A percentile compares a stretch with the other conserved stretches of the same genome.
phyloP scores from a whole-genome alignment of 1,140 invertebrate species.

The Drosophila gunungcola region DNA sequence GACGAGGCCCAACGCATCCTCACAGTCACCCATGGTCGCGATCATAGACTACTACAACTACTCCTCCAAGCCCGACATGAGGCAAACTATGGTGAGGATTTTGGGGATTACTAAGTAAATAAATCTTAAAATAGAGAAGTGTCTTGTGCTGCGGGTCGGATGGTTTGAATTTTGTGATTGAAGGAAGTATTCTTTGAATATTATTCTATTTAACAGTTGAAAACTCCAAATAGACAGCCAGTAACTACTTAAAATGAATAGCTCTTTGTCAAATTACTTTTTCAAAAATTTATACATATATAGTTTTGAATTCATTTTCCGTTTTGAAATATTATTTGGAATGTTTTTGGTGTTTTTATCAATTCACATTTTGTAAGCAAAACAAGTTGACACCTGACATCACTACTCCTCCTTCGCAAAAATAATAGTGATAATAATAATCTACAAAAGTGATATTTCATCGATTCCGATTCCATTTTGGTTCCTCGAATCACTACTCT shows the following conservation, averaged over 20 bases:
- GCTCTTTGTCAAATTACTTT: neutral
- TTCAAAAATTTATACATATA: neutral
- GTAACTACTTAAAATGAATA: neutral
- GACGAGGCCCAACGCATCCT: conserved; percentile 88
- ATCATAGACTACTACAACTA: conserved; percentile 87
- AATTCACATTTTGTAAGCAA: too few relatives aligned
- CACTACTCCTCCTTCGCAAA: too few relatives aligned
- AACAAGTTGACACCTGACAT: too few relatives aligned
- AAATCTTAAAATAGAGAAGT: conserved; percentile 6
- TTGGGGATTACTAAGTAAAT: conserved; percentile 25
- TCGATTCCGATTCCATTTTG: neutral
- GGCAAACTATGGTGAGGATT: conserved; percentile 1
- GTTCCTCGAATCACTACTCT: neutral
- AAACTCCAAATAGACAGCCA: too few relatives aligned
- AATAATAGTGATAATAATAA: too few relatives aligned
- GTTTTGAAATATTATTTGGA: too few relatives aligned
- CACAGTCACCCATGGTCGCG: conserved; percentile 89
- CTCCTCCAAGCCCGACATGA: conserved; percentile 85
- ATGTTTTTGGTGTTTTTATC: neutral
- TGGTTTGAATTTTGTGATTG: neutral
- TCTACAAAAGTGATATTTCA: neutral
- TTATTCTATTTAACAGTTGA: too few relatives aligned
- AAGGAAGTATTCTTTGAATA: neutral
- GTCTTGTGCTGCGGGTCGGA: neutral
- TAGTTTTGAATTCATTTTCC: too few relatives aligned